Conservation (phyloP, 2,888 invertebrate genomes). For the Lithophane leautieri region DNA sequence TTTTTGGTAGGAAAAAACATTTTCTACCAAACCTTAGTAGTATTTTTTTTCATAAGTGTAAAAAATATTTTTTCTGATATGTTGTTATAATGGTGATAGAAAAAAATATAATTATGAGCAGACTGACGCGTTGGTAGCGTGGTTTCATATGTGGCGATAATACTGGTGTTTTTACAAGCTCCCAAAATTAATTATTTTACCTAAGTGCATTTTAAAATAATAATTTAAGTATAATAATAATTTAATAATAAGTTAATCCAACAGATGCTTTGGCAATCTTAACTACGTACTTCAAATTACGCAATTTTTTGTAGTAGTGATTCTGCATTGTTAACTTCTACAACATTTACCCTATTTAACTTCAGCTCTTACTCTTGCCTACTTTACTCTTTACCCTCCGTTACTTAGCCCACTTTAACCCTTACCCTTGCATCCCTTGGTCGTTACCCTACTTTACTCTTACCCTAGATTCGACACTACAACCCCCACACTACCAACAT, state of each 20-base stretch:
- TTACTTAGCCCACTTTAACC: neutral
- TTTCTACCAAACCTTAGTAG: too few species aligned
- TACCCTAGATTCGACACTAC: slow-evolving; percentile 1
- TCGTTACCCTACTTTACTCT: neutral
- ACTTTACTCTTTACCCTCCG: neutral
- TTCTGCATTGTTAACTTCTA: neutral
- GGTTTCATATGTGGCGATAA: neutral
- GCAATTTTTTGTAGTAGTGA: neutral
- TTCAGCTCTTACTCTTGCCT: neutral
- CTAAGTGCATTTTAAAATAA: neutral
- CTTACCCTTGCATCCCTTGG: neutral
- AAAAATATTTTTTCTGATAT: too few species aligned
- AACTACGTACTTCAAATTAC: neutral
- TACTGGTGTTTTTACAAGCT: neutral
- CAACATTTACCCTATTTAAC: neutral
- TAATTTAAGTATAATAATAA: too few species aligned
- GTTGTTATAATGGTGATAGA: slow-evolving; percentile 54
- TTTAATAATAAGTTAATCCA: too few species aligned
- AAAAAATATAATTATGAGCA: slow-evolving; percentile 34
- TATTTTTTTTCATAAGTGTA: too few species aligned
- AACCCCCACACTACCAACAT: slow-evolving; percentile 17
- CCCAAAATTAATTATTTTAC: neutral
- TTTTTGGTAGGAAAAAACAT: neutral
- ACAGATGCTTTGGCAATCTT: neutral
- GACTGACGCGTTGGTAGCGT: slow-evolving; percentile 27